Evolutionary conservation across 2,113 vertebrate species (phyloP), one percentile per base, ranked within the genome.

Genomic region (Malaclemys terrapin): DNA sequence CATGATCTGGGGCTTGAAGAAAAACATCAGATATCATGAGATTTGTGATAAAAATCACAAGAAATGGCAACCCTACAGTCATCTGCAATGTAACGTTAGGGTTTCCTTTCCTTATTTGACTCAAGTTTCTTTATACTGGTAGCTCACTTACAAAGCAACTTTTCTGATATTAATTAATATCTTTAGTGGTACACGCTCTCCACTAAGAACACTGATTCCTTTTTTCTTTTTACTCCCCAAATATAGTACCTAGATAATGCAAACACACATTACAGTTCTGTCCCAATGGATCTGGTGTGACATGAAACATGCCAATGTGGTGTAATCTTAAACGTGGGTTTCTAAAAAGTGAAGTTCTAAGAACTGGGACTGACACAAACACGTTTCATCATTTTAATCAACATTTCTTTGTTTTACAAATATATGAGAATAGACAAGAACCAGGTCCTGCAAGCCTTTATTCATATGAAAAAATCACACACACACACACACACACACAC

Each of bases 301-400:
- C 38, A 38, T 78, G 76, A 83, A 53, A 85, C 78, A 22, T 16
- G 49, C 52, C 52, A 72, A 20, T 0, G 0, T 89, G 35, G 62
- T 88, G 8, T 29, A 52, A 85, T 5, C 10, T 81, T 81, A 5
- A 82, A 12, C 42, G 52, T 22, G 24, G 13, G 69, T 50, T 93
- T 84, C 65, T 89, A 65, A 93, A 65, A 87, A 92, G 79, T 57
- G 90, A 20, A 1, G 19, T 27, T 53, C 47, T 62, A 95, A 93
- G 80, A 94, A 95, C 19, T 3, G 83, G 94, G 49, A 92, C 80
- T 90, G 90, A 89, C 65, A 91, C 93, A 95, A 20, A 82, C 35
- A 16, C n/a, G 22, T 89, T 94, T 92, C 78, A 96, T 31, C 1
- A 5, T 53, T 97, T 94, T 96, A 97, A 97, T 97, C 20, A 75